Base-by-base conservation (phyloP, 1,140 invertebrate species). In the Cydia amplana region DNA sequence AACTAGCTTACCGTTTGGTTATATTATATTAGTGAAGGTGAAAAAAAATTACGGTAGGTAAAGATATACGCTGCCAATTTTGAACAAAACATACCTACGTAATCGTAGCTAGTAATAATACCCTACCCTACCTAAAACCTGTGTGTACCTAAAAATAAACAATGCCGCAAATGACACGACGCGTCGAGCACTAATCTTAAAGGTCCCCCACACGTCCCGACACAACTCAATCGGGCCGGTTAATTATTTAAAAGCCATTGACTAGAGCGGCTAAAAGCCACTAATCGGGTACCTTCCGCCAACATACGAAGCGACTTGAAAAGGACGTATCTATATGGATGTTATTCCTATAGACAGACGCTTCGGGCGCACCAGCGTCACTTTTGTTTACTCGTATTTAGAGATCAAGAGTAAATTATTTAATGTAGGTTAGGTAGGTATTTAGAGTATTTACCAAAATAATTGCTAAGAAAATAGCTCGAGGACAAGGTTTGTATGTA, bases 261-360 rank as follows among this genome's bases (percentile, higher is more conserved):
- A 84, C 28, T 70, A 40, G 80, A 74, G 36, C 81, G 77, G 77
- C 84, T 87, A 85, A 88, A 83, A 88, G 87, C 83, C 86, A 89
- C 87, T 91, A 89, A 91, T 91, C 86, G 83, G 25, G 60, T 74
- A 77, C 85, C 87, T 88, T 89, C 87, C 87, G 87, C 84, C 84
- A 84, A 81, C 80, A 79, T 72, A 55, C 46, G 65, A 40, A 16
- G 28, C 32, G 32, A 6, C 14, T 65, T 5, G 5, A 70, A 12
- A 70, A 70, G 12, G 65, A n/a, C 32, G 32, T 70, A 70, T 60
- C 18, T 60, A n/a, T 9, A 23, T 4, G n/a, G 14, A 60, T 20
- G 55, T 20, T 23, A 23, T 60, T 60, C 20, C 10, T 7, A 12
- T 10, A 14, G 51, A 55, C 51, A 7, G 1, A 18, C 16, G 5